Conservation (phyloP, 2,113 vertebrate species). For the Otis tarda region DNA sequence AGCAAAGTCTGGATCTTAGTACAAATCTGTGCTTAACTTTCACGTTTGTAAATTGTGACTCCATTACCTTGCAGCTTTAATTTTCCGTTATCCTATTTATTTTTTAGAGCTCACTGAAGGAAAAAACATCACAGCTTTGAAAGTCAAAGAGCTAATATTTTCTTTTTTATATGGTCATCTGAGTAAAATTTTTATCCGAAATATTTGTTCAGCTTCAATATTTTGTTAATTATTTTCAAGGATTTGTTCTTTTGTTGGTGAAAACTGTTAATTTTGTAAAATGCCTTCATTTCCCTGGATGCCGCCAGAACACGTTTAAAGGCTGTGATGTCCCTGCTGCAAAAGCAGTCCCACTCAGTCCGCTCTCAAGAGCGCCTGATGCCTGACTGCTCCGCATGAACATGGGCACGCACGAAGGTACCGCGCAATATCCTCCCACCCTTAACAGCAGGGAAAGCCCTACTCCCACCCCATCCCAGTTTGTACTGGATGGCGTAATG, state of each 20-base stretch:
- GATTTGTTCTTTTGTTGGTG: not conserved
- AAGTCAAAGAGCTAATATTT: not conserved
- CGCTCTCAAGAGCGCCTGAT: too few species aligned
- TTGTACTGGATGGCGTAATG: not conserved
- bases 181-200: not conserved
- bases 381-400: not conserved
- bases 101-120: not conserved
- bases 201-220: not conserved
- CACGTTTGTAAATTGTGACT: not conserved
- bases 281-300: not conserved
- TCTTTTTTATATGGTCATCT: not conserved
- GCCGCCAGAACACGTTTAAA: not conserved
- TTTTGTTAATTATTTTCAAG: not conserved
- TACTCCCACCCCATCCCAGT: not conserved
- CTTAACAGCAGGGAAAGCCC: not conserved
- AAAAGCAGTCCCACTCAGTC: not conserved
- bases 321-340: not conserved
- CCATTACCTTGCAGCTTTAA: not conserved
- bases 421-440: fast-evolving
- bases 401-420: fast-evolving
- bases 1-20: not conserved
- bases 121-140: not conserved
- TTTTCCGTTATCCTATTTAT: not conserved
- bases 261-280: not conserved
- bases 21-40: not conserved